Percentiles rank a stretch among this genome's conserved stretches.
Conservation (phyloP, 2,113 vertebrate genomes). For the Actinemys pallida region DNA sequence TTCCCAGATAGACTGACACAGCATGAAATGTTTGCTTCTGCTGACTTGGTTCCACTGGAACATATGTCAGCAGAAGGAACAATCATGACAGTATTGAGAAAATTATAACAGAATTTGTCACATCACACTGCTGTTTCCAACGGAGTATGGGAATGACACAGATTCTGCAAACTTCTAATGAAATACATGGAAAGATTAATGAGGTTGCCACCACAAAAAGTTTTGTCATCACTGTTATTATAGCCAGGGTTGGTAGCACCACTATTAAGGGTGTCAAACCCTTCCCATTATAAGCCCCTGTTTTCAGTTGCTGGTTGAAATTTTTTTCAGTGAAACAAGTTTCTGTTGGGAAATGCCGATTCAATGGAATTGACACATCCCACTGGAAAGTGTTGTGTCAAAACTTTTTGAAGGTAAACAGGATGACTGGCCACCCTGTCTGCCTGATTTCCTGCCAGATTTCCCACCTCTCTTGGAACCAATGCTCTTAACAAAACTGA, state of each 20-base stretch:
- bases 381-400: background rate
- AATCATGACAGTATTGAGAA: background rate
- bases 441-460: background rate
- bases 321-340: background rate
- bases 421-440: background rate
- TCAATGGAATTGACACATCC: background rate
- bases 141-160: background rate
- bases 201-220: background rate
- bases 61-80: background rate
- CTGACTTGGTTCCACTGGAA: conserved; percentile 13
- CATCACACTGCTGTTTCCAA: background rate
- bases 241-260: background rate
- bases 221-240: background rate
- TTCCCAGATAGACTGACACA: background rate
- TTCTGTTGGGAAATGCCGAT: background rate
- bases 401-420: background rate
- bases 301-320: background rate
- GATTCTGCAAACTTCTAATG: background rate
- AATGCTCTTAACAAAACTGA: background rate
- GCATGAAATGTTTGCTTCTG: conserved; percentile 11
- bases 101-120: background rate
- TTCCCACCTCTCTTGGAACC: background rate
- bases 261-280: background rate
- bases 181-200: background rate
- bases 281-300: background rate